phyloP scores from a whole-genome alignment of 1,140 invertebrate species.

The Aethina tumida region DNA sequence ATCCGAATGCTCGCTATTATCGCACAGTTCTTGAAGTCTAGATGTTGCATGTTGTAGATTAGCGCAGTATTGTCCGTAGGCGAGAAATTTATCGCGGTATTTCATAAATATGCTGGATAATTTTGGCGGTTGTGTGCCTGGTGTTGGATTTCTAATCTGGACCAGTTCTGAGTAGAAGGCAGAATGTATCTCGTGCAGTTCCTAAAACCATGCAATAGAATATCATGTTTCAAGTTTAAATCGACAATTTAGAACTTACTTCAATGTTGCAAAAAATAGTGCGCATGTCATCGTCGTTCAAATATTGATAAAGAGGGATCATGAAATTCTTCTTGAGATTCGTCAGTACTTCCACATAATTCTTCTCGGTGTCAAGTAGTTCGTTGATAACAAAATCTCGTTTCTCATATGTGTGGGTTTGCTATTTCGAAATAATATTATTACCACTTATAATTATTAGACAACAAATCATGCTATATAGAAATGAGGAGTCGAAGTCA shows the following conservation, averaged over 20 bases:
- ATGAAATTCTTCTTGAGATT: conserved; percentile 80
- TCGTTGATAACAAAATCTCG: conserved; percentile 93
- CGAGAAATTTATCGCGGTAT: conserved; percentile 81
- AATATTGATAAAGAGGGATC: conserved; percentile 56
- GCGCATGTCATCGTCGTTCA: conserved; percentile 65
- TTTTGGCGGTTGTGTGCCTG: conserved; percentile 37
- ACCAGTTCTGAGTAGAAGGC: conserved; percentile 71
- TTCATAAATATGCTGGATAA: conserved; percentile 75
- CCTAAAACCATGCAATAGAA: conserved; percentile 40
- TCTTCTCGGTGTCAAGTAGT: conserved; percentile 91
- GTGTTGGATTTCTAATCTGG: conserved; percentile 60
- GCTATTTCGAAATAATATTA: conserved; percentile 11
- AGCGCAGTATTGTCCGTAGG: conserved; percentile 94
- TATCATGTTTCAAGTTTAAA: neutral
- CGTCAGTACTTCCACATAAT: conserved; percentile 89
- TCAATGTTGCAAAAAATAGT: conserved; percentile 84
- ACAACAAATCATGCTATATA: conserved; percentile 2
- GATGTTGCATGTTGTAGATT: conserved; percentile 77
- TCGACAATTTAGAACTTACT: conserved; percentile 39
- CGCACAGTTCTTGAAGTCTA: conserved; percentile 62
- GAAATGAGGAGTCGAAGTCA: conserved; percentile 2
- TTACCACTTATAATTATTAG: neutral
- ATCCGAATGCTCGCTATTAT: conserved; percentile 36
- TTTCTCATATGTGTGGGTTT: conserved; percentile 62
- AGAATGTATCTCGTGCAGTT: conserved; percentile 77